Conservation (phyloP, 2,113 vertebrate genomes). For the Heptranchias perlo region DNA sequence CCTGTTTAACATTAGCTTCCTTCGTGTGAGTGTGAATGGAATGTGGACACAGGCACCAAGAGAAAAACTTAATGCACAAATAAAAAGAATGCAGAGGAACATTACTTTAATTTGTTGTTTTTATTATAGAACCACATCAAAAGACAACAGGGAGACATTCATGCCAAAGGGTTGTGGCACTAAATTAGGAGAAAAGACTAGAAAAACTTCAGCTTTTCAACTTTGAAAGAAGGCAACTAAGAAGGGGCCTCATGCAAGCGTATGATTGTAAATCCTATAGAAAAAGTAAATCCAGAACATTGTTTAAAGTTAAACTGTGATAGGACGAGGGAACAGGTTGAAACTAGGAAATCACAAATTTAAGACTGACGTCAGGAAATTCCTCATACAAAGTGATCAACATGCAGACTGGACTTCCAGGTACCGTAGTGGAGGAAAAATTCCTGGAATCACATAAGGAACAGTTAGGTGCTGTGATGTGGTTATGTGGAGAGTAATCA, state of each 20-base stretch:
- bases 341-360: background rate
- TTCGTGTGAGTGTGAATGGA: background rate
- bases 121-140: background rate
- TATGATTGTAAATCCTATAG: background rate
- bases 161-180: background rate
- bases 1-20: background rate
- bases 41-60: background rate
- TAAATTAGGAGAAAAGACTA: background rate
- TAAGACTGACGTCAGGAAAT: background rate
- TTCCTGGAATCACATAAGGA: background rate
- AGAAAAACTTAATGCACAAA: background rate
- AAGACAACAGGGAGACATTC: background rate
- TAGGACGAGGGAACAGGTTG: background rate
- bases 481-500: background rate
- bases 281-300: background rate
- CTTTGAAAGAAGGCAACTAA: background rate
- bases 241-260: background rate
- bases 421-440: background rate
- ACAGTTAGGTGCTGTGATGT: background rate
- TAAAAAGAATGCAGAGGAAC: background rate
- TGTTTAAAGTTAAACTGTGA: background rate
- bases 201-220: background rate
- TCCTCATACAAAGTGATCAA: background rate
- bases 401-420: background rate
- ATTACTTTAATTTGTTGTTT: background rate